These are phyloP conservation scores for Amblyjoppa proteus DNA, from an alignment of 2,888 invertebrate genomes.

Conservation along the genomic window DNA sequence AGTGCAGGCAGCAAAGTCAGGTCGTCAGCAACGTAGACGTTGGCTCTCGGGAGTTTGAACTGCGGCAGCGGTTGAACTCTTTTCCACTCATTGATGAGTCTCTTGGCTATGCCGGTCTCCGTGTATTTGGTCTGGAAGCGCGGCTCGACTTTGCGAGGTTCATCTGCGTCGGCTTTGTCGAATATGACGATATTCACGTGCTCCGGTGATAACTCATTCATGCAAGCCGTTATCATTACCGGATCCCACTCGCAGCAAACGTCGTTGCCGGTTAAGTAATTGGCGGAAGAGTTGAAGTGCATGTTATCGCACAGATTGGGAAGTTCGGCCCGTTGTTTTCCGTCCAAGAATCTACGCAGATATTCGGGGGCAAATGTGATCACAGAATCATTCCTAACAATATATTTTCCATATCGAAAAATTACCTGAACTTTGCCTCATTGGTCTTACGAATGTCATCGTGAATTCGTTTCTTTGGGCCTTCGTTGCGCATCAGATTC, in stretches of 20 bases:
- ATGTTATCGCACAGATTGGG: conserved; percentile 91
- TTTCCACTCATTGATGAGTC: conserved; percentile 89
- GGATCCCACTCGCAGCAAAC: conserved; percentile 88
- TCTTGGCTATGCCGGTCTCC: conserved; percentile 87
- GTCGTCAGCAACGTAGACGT: conserved; percentile 90
- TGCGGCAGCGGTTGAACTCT: conserved; percentile 86
- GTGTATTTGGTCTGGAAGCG: conserved; percentile 95
- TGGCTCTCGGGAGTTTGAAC: conserved; percentile 90
- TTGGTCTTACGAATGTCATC: background rate
- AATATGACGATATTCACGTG: conserved; percentile 90
- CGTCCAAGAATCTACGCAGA: conserved; percentile 87
- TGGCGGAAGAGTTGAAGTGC: conserved; percentile 92
- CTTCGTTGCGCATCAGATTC: conserved; percentile 2
- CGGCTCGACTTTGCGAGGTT: conserved; percentile 89
- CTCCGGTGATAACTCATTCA: conserved; percentile 88
- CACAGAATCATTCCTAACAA: background rate
- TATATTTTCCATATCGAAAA: background rate
- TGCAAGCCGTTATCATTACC: conserved; percentile 87
- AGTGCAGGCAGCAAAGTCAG: conserved; percentile 87
- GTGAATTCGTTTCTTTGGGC: background rate
- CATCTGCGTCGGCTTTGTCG: conserved; percentile 86
- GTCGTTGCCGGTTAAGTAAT: conserved; percentile 92
- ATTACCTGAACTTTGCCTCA: conserved; percentile 5
- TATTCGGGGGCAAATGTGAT: too few relatives aligned
- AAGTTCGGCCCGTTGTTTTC: conserved; percentile 91